phyloP scores from a whole-genome alignment of 2,113 vertebrate genomes.

The Ramphastos sulfuratus region DNA sequence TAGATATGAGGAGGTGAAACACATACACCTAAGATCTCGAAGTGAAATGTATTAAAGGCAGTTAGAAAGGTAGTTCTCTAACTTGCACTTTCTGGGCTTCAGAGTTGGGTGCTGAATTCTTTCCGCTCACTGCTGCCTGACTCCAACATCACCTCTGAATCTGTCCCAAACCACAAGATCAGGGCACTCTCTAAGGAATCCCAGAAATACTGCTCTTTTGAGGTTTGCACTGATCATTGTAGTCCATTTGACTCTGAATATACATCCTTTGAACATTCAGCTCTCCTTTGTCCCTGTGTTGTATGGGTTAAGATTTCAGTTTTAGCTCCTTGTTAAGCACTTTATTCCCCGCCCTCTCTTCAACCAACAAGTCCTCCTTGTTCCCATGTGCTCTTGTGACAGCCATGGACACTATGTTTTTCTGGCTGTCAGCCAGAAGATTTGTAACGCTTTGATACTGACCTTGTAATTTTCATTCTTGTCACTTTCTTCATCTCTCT shows the following conservation, averaged over 20 bases:
- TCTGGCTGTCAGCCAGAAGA: constrained; percentile 27
- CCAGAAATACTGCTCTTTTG: background rate
- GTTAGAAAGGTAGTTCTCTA: background rate
- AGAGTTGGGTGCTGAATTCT: background rate
- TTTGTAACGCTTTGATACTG: background rate
- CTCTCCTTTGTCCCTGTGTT: constrained; percentile 3
- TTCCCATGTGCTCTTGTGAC: background rate
- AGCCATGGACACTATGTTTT: background rate
- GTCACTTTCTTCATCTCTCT: constrained; percentile 36
- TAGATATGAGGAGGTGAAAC: background rate
- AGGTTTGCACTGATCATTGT: background rate
- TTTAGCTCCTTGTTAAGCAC: constrained; percentile 1
- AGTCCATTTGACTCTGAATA: background rate
- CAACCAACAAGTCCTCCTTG: background rate
- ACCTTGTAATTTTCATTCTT: constrained; percentile 14
- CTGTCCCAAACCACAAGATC: background rate
- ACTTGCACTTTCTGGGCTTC: background rate
- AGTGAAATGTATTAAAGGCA: background rate
- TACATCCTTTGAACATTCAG: background rate
- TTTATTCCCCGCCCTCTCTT: background rate
- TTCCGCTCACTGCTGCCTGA: background rate
- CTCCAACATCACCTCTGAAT: background rate
- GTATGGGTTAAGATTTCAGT: constrained; percentile 12
- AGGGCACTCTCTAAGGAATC: background rate
- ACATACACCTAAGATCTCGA: background rate